phyloP scores from a whole-genome alignment of 2,797 vertebrate species.

The Phataginus tricuspis region DNA sequence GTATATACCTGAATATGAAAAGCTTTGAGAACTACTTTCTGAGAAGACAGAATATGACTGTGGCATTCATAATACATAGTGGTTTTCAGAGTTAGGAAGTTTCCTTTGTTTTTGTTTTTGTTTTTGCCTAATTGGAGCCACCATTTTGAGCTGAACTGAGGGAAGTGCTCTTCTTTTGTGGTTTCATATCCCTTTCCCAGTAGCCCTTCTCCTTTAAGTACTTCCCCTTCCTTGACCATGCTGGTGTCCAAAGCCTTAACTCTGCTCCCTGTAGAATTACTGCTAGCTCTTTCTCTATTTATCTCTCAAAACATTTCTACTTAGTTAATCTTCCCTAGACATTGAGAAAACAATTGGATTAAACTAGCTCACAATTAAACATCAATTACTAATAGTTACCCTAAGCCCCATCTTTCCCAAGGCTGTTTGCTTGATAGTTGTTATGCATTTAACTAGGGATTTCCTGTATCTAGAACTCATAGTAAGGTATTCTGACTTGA shows the following conservation, averaged over 20 bases:
- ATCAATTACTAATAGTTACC: neutral
- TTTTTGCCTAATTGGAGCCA: neutral
- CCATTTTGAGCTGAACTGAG: constrained; percentile 1
- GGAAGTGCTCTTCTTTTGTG: neutral
- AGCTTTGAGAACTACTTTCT: neutral
- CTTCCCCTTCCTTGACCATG: neutral
- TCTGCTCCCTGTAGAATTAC: neutral
- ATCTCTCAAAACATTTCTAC: neutral
- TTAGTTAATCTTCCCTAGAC: neutral
- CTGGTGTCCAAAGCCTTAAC: neutral
- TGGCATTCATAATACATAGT: neutral
- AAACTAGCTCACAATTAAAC: neutral
- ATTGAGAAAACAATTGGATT: neutral
- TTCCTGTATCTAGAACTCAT: neutral
- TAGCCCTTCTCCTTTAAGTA: neutral
- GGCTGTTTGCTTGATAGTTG: neutral
- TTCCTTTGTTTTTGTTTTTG: neutral
- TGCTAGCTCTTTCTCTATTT: neutral
- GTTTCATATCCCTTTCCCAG: neutral
- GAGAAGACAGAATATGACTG: neutral
- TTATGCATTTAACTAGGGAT: neutral
- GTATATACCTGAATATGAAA: constrained; percentile 41
- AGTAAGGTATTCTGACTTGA: neutral
- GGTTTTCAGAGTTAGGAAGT: neutral
- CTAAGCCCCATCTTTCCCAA: neutral